A percentile compares a stretch with the other conserved stretches of the same genome.
Conservation (phyloP, 2,797 vertebrate species). For the Naso thynnoides region DNA sequence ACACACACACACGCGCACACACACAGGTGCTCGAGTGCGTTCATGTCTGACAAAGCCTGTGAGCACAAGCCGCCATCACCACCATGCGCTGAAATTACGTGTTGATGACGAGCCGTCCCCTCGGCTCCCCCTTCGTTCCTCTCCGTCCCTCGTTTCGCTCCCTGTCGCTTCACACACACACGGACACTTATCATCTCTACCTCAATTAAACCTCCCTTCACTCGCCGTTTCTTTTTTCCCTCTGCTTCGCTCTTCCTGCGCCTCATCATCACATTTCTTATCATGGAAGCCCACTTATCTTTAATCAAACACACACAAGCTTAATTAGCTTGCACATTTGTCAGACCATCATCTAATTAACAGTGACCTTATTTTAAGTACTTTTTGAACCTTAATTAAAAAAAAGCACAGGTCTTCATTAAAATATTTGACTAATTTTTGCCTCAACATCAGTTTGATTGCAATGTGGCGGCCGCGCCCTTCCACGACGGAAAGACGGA, state of each 20-base stretch:
- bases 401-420: constrained; percentile 65
- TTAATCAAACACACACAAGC: constrained; percentile 80
- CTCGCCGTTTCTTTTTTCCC: constrained; percentile 11
- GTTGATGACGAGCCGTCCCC: constrained; percentile 59
- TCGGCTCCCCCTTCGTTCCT: constrained; percentile 14
- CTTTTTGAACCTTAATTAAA: constrained; percentile 68
- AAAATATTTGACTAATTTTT: constrained; percentile 61
- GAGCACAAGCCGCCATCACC: constrained; percentile 41
- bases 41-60: constrained; percentile 42
- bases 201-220: constrained; percentile 69
- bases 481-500: not conserved
- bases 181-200: constrained; percentile 54
- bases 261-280: constrained; percentile 79
- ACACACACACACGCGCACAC: constrained; percentile 24
- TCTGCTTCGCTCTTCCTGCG: constrained; percentile 47
- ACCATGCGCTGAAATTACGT: constrained; percentile 48
- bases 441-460: constrained; percentile 46
- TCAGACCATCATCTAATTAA: constrained; percentile 83
- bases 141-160: constrained; percentile 1
- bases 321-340: constrained; percentile 81
- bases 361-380: constrained; percentile 78
- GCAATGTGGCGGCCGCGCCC: not conserved
- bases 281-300: constrained; percentile 76
- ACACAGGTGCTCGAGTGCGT: constrained; percentile 10
- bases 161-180: constrained; percentile 12